Conservation (phyloP, 2,113 vertebrate genomes). For the Hippocampus abdominalis region DNA sequence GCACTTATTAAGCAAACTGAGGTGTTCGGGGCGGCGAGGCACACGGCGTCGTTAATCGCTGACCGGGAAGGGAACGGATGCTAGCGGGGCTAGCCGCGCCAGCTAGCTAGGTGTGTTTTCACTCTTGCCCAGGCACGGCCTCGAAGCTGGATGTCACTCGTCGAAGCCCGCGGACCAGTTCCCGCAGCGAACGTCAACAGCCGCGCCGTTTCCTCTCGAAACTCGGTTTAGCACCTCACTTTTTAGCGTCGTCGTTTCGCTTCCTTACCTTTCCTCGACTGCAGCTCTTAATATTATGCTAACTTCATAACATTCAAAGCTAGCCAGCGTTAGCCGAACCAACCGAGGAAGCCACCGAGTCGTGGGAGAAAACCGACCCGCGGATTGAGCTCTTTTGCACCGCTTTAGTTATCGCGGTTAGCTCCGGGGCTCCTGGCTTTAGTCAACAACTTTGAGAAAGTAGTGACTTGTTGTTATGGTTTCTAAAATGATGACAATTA, state of each 20-base stretch:
- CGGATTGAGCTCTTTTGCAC: neutral
- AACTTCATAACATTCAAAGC: slow-evolving; percentile 47
- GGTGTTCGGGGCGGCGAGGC: slow-evolving; percentile 6
- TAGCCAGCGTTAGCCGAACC: slow-evolving; percentile 44
- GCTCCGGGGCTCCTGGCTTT: neutral
- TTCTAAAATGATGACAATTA: neutral
- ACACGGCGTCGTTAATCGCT: slow-evolving; percentile 64
- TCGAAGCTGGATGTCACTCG: slow-evolving; percentile 66
- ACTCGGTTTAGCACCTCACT: neutral
- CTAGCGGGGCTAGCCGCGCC: slow-evolving; percentile 53
- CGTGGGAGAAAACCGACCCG: slow-evolving; percentile 1
- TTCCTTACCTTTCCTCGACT: neutral
- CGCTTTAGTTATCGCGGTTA: neutral
- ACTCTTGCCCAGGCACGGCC: slow-evolving; percentile 63
- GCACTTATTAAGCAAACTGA: slow-evolving; percentile 14
- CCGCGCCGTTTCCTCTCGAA: neutral
- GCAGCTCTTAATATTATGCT: slow-evolving; percentile 12
- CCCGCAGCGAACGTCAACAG: too few relatives aligned
- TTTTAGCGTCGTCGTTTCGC: neutral
- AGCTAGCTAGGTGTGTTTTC: slow-evolving; percentile 70
- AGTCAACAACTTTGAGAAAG: neutral
- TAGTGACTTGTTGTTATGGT: neutral
- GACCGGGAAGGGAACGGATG: slow-evolving; percentile 66
- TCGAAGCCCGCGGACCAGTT: slow-evolving; percentile 52
- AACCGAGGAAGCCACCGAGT: neutral